phyloP scores from a whole-genome alignment of 1,140 invertebrate species.

The Drosophila seguyi region DNA sequence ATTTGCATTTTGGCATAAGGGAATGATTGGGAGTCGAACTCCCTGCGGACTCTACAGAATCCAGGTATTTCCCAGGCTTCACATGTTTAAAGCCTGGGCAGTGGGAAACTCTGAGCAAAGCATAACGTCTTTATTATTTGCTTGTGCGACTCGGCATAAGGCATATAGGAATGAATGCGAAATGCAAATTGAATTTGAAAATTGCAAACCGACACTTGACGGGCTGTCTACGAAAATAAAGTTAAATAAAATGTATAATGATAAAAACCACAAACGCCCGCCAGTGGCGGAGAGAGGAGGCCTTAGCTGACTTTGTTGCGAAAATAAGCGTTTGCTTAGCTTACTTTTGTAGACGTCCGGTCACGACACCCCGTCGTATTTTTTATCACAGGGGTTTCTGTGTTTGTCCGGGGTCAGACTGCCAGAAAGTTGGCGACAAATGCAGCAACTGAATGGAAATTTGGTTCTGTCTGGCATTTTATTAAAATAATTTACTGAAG shows the following conservation, averaged over 20 bases:
- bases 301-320: neutral
- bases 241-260: conserved; percentile 13
- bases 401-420: conserved; percentile 3
- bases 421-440: conserved; percentile 3
- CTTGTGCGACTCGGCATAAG: conserved; percentile 47
- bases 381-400: conserved; percentile 4
- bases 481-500: conserved; percentile 70
- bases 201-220: conserved; percentile 63
- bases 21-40: conserved; percentile 1
- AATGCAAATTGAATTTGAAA: conserved; percentile 72
- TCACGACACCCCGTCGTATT: neutral
- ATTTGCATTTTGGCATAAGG: conserved; percentile 20
- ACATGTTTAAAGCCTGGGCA: neutral
- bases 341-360: neutral
- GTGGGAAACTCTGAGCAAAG: neutral
- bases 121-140: conserved; percentile 58
- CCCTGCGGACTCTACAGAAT: neutral
- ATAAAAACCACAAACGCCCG: conserved; percentile 15
- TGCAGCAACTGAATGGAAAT: conserved; percentile 47
- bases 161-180: conserved; percentile 58
- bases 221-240: conserved; percentile 62
- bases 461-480: conserved; percentile 63
- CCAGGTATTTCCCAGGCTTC: conserved; percentile 1
- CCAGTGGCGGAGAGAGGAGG: neutral
- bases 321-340: neutral